Conservation (phyloP, 2,113 vertebrate species). For the Pangasianodon hypophthalmus region DNA sequence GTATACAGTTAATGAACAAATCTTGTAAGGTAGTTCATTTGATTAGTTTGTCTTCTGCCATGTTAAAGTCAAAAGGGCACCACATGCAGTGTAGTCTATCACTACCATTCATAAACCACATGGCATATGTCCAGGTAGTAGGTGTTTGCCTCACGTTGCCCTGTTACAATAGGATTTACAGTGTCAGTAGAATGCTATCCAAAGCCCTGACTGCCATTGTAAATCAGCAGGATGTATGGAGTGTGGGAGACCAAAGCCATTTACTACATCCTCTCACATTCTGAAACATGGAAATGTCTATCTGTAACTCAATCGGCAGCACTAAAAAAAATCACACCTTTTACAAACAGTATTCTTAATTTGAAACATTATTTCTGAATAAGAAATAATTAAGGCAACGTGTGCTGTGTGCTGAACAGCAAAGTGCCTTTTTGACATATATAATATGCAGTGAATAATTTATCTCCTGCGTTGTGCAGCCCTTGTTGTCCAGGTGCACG, state of each 20-base stretch:
- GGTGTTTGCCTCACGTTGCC: slow-evolving; percentile 8
- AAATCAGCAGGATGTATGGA: slow-evolving; percentile 14
- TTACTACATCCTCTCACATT: slow-evolving; percentile 14
- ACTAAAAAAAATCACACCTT: background rate
- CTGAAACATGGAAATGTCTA: background rate
- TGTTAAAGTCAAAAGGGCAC: slow-evolving; percentile 13
- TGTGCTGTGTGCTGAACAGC: background rate
- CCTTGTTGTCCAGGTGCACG: slow-evolving; percentile 14
- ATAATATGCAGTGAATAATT: background rate
- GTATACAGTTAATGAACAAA: background rate
- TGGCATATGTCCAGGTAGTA: slow-evolving; percentile 1
- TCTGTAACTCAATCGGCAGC: background rate
- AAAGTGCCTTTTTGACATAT: background rate
- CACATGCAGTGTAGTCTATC: background rate
- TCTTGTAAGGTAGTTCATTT: background rate
- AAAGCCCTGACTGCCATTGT: slow-evolving; percentile 20
- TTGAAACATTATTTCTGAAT: background rate
- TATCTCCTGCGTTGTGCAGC: background rate
- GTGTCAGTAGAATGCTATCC: background rate
- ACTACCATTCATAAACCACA: slow-evolving; percentile 28
- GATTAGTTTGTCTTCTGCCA: slow-evolving; percentile 9
- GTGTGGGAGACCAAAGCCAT: slow-evolving; percentile 1
- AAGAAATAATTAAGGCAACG: background rate
- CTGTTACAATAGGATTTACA: slow-evolving; percentile 34
- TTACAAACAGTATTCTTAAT: background rate